Conservation (phyloP, 2,888 invertebrate species). For the Notocelia uddmanniana region DNA sequence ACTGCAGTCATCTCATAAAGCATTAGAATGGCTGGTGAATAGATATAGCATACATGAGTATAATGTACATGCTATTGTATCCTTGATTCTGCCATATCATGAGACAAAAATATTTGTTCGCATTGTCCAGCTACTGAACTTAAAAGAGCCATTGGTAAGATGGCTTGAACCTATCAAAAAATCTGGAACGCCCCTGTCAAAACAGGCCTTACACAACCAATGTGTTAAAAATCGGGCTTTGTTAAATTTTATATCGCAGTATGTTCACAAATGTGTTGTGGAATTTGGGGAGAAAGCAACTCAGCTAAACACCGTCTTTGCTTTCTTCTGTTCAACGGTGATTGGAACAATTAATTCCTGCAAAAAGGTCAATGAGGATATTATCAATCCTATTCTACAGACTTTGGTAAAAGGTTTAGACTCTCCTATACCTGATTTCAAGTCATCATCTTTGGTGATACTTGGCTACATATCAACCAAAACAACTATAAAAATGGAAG, state of each 20-base stretch:
- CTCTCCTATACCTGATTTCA: conserved; percentile 89
- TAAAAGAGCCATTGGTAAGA: conserved; percentile 88
- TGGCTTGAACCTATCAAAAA: conserved; percentile 92
- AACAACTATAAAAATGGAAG: conserved; percentile 86
- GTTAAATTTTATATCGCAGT: conserved; percentile 68
- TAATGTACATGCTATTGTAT: conserved; percentile 93
- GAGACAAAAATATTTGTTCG: conserved; percentile 95
- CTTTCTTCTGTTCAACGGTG: conserved; percentile 92
- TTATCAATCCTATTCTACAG: conserved; percentile 89
- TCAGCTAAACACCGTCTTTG: conserved; percentile 89
- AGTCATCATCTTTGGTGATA: conserved; percentile 91
- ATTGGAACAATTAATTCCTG: conserved; percentile 89
- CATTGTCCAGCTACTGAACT: conserved; percentile 90
- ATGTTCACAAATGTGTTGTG: conserved; percentile 79
- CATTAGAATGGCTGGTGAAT: conserved; percentile 97
- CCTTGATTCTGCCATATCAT: conserved; percentile 95
- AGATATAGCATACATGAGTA: conserved; percentile 95
- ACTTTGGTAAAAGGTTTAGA: conserved; percentile 89
- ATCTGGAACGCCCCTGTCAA: conserved; percentile 90
- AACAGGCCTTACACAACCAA: conserved; percentile 90
- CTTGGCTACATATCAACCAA: conserved; percentile 89
- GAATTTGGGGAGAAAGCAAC: conserved; percentile 86
- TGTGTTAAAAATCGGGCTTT: conserved; percentile 84
- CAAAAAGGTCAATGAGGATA: conserved; percentile 85
- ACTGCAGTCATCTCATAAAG: conserved; percentile 93